Evolutionary conservation across 1,140 invertebrate genomes (phyloP), one percentile per base, ranked within the genome.

Genomic region (Zaprionus vittiger): DNA sequence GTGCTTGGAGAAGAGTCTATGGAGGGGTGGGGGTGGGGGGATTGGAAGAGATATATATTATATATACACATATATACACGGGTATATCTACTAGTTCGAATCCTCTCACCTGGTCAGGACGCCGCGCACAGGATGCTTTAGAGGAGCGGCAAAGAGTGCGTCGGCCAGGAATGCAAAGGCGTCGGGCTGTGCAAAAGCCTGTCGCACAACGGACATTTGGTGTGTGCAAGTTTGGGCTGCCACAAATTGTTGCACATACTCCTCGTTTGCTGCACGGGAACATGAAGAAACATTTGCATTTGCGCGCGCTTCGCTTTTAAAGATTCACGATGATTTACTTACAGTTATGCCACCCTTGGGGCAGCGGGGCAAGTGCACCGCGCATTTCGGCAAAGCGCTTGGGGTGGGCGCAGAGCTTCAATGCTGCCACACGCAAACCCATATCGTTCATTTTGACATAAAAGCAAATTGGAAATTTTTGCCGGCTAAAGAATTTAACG

Each of bases 51-150:
- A 9, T 17, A 31, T 9, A 61, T 5, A 15, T 41, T 15, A 41
- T n/a, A 31, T 31, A 31, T 31, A 31, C 28, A 41, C 5, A 41
- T n/a, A n/a, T n/a, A 2, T 41, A 41, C 15, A n/a, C 31, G 7
- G 14, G 2, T n/a, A 15, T 15, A 55, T 15, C 2, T 31, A 15
- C 15, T 9, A 9, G n/a, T 47, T 17, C 31, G 5, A 15, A 28
- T 20, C 37, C 66, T 34, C 72, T 34, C 72, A 83, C 84, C 74
- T 81, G 56, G 52, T 77, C 17, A 90, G 5, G 4, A 81, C 64
- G 14, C 80, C 77, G 54, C 85, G 84, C 14, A 90, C 68, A 6
- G 81, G 38, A 44, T 89, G 85, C 38, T 81, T 89, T 0, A 89
- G 54, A 0, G 84, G 85, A n/a, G 71, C 69, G 20, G 56, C 55